Evolutionary conservation across 2,888 invertebrate genomes (phyloP).

Genomic region (Octonoba sinensis): DNA sequence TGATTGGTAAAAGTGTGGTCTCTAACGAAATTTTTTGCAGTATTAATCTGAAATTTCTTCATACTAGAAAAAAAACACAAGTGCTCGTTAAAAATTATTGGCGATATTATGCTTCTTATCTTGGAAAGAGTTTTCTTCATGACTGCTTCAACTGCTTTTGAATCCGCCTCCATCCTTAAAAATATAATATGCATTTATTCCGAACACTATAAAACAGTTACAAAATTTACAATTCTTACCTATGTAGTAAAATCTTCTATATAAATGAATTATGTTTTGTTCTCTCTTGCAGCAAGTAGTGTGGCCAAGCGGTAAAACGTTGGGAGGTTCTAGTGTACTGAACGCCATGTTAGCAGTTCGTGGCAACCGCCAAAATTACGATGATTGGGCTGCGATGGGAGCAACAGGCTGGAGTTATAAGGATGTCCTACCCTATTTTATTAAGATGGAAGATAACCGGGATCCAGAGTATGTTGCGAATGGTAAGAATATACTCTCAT

Average conservation of each 20-base stretch:
- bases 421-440: slow-evolving; percentile 34
- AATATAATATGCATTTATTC: not conserved
- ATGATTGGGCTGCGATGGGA: slow-evolving; percentile 86
- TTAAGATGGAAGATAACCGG: slow-evolving; percentile 3
- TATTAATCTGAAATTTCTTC: no score
- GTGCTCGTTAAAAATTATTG: no score
- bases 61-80: no score
- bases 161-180: not conserved
- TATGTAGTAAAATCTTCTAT: no score
- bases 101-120: no score
- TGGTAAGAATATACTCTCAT: not conserved
- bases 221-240: no score
- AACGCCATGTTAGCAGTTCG: slow-evolving; percentile 92
- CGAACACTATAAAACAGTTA: no score
- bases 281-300: not conserved
- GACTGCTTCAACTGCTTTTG: no score
- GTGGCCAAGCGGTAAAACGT: slow-evolving; percentile 91
- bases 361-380: slow-evolving; percentile 87
- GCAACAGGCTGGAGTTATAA: slow-evolving; percentile 84
- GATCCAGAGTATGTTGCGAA: not conserved
- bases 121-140: no score
- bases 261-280: no score
- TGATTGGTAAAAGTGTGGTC: no score
- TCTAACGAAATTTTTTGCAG: no score
- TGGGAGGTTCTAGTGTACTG: slow-evolving; percentile 87